Percentiles rank a stretch among this genome's conserved stretches.
Conservation (phyloP, 2,113 vertebrate species). For the Baryphthengus martii region DNA sequence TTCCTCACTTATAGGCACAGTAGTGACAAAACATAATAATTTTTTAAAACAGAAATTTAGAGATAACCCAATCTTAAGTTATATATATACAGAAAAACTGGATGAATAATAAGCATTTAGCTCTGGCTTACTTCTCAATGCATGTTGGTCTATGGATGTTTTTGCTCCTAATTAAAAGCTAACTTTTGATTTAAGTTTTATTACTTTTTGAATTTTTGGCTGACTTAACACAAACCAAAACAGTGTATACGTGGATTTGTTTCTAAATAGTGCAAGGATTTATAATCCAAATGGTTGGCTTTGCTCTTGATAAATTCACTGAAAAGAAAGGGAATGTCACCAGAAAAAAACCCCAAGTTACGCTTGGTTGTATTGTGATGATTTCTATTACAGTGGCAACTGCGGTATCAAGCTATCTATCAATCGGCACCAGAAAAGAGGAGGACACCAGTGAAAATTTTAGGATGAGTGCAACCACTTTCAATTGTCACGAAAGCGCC, state of each 20-base stretch:
- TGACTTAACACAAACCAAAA: neutral
- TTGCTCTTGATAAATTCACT: neutral
- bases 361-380: conserved; percentile 30
- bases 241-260: neutral
- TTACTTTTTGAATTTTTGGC: neutral
- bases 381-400: conserved; percentile 58
- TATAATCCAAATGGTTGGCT: neutral
- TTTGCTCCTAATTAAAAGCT: neutral
- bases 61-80: neutral
- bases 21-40: neutral
- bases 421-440: neutral
- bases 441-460: conserved; percentile 44
- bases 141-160: neutral
- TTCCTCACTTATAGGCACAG: neutral
- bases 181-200: neutral
- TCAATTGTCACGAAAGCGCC: conserved; percentile 52
- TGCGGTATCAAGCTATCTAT: conserved; percentile 55
- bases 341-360: neutral
- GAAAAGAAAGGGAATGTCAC: neutral
- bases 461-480: conserved; percentile 55
- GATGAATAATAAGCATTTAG: neutral
- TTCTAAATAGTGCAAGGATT: neutral
- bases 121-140: neutral
- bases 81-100: neutral
- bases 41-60: neutral